Conservation (phyloP, 2,888 invertebrate species). For the Corbicula japonica region DNA sequence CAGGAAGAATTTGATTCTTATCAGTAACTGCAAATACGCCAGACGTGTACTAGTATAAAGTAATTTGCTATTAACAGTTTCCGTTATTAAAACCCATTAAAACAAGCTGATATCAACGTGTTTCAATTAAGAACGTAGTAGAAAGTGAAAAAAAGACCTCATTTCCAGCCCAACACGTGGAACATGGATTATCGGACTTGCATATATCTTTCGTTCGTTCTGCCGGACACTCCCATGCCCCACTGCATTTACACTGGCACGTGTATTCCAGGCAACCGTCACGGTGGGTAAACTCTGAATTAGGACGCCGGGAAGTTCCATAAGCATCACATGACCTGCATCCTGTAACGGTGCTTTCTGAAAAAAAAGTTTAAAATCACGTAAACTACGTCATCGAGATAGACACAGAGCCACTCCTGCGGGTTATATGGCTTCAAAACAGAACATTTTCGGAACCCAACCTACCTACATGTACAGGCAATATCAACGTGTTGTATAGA, state of each 20-base stretch:
- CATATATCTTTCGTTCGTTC: conserved; percentile 64
- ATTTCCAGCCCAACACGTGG: conserved; percentile 64
- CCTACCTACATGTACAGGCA: background rate
- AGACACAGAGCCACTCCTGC: background rate
- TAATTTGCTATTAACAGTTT: background rate
- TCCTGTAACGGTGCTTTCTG: conserved; percentile 8
- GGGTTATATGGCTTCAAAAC: background rate
- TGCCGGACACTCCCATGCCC: conserved; percentile 70
- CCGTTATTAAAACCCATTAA: too few species aligned
- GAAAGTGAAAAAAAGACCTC: too few species aligned
- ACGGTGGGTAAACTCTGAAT: conserved; percentile 68
- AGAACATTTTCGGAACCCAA: background rate
- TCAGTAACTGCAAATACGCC: background rate
- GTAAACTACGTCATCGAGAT: background rate
- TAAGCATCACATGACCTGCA: conserved; percentile 67
- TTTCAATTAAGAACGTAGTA: too few species aligned
- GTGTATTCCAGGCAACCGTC: conserved; percentile 73
- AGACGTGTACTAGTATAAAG: background rate
- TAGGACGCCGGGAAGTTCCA: conserved; percentile 64
- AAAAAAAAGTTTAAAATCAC: background rate
- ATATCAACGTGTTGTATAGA: background rate
- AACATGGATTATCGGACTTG: conserved; percentile 26
- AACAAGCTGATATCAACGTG: too few species aligned
- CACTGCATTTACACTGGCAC: conserved; percentile 76
- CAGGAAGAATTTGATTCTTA: background rate